These are phyloP conservation scores for Heliocidaris erythrogramma DNA, from an alignment of 35 echinoderm and acorn worm species.

Conservation along the genomic window DNA sequence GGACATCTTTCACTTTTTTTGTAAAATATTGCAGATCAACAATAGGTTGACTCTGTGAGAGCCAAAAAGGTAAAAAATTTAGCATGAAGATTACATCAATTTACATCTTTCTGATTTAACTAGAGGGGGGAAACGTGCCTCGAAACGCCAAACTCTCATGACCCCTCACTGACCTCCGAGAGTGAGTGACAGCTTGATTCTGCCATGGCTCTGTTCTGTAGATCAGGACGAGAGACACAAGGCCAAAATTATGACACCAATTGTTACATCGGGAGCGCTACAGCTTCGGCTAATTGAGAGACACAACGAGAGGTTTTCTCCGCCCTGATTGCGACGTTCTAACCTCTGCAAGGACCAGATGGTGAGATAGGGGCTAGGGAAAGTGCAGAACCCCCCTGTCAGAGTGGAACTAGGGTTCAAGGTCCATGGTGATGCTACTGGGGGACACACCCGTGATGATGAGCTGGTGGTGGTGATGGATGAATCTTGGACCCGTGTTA, in stretches of 20 bases:
- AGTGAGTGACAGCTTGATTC: neutral
- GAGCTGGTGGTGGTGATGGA: neutral
- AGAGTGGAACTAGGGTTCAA: neutral
- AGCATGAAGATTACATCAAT: neutral
- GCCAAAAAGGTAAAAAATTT: neutral
- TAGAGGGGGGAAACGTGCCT: neutral
- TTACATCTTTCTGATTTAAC: neutral
- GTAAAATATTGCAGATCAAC: too few relatives aligned
- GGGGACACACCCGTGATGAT: neutral
- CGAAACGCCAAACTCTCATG: neutral
- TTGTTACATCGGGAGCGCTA: neutral
- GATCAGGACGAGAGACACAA: neutral
- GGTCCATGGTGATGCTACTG: neutral
- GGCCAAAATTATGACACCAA: conserved; percentile 2
- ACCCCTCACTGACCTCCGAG: neutral
- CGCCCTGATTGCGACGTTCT: neutral
- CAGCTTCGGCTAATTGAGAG: neutral
- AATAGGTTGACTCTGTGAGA: neutral
- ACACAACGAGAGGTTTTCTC: conserved; percentile 7
- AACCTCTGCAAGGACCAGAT: neutral
- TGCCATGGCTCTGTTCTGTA: neutral
- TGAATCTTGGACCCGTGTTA: neutral
- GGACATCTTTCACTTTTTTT: neutral
- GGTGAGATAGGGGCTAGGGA: neutral
- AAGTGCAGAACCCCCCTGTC: neutral